Evolutionary conservation across 2,797 vertebrate genomes (phyloP), one percentile per base, ranked within the genome.

Genomic region (Sebastes hopkinsi): DNA sequence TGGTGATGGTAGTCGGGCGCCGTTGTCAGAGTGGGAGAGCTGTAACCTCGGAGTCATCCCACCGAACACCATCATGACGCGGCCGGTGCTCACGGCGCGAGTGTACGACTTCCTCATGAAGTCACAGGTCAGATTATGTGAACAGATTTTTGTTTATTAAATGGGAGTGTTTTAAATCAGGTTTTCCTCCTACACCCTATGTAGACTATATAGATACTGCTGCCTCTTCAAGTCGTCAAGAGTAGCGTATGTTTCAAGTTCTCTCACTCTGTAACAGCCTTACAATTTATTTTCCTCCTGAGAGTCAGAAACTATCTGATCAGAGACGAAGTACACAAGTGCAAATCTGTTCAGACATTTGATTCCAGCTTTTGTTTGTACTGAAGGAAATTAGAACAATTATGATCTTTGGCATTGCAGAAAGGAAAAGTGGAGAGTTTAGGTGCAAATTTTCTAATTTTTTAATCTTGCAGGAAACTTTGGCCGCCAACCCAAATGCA

Each of bases 31-130:
- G 13, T 98, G 97, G 97, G 91, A 94, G 42, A 94, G 75, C 68
- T 98, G 97, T 81, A 96, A 98, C 81, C 93, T 98, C 1, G 97
- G 97, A 30, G 71, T 80, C 3, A 60, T 98, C 56, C 97, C 97
- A 2, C 97, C 97, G 2, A 97, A 95, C 79, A 79, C 94, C 3
- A 84, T 98, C 80, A 97, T 98, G 97, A 97, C 97, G 0, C 92
- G 97, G 12, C 97, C 97, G 0, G 96, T 98, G 59, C 93, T 97
- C 60, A 95, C 96, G 6, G 88, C 95, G 1, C 96, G 96, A 75
- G 96, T 98, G 77, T 94, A 96, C 4, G 94, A 97, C 82, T 97
- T 98, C 79, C 94, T 98, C 54, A 93, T 94, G 90, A 97, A 98
- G 86, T 97, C 97, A 38, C 96, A 97, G 97, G 97, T 98, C 68